Base-by-base conservation (phyloP, 2,113 vertebrate genomes). In the Leptosomus discolor region DNA sequence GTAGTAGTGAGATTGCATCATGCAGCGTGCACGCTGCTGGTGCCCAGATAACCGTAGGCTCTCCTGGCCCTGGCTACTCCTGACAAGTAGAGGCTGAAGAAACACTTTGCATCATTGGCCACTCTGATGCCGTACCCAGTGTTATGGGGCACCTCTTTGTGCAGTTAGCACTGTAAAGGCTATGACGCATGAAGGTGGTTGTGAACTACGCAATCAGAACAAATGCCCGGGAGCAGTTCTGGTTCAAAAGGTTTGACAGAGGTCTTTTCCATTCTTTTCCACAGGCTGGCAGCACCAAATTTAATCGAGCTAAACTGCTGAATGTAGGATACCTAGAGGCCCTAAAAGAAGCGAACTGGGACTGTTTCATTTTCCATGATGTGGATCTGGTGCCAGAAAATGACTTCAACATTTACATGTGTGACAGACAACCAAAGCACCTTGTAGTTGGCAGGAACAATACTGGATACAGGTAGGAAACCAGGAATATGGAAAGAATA, bases 311-410 rank as follows among this genome's bases (percentile, higher is more conserved):
- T 92, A 99, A 99, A 97, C 97, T 99, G 94, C 96, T 99, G 94
- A 99, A 99, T 61, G 97, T 99, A 57, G 99, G 99, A 23, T 99
- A 99, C 94, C 88, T 99, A 88, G 99, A 99, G 95, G 99, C 99
- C 17, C 97, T 99, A 75, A 99, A 99, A 94, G 99, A 99, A 94
- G 98, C 97, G 36, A 97, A 74, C 37, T 99, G 99, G 99, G 99
- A 99, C 73, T 99, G 99, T 91, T 99, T 99, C 87, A 98, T 99
- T 94, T 99, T 99, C 96, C 99, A 99, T 7, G 99, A 99, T 48
- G 99, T 99, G 84, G 99, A 99, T 95, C 98, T 99, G 88, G 97
- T 99, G 85, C 99, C 99, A 2, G 99, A 99, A 98, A 99, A 99
- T 39, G 99, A 99, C 97, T 97, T 98, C 77, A 99, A 99, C 96